Percentiles rank a stretch among this genome's conserved stretches.
These are phyloP conservation scores for Proteles cristata DNA, from an alignment of 2,113 vertebrate genomes.

Conservation along the genomic window DNA sequence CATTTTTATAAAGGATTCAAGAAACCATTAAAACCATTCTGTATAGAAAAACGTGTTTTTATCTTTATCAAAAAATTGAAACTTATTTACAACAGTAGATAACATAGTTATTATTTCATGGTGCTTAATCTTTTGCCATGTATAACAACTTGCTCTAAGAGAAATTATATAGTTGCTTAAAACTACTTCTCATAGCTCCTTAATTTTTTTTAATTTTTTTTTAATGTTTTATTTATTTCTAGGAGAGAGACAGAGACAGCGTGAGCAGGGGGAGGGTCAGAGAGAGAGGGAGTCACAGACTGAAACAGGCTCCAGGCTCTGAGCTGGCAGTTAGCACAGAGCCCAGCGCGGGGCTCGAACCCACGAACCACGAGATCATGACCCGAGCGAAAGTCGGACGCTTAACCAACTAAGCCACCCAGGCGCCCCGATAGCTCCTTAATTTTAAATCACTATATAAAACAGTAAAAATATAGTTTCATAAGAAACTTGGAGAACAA, in stretches of 20 bases:
- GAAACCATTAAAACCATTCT: background rate
- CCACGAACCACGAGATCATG: too few relatives aligned
- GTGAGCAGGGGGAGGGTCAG: too few relatives aligned
- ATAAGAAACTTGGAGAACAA: conserved; percentile 27
- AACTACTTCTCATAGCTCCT: background rate
- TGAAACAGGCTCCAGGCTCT: too few relatives aligned
- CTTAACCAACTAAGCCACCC: too few relatives aligned
- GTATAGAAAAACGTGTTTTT: background rate
- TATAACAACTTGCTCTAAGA: background rate
- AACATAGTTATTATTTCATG: conserved; percentile 2
- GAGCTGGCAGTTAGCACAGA: too few relatives aligned
- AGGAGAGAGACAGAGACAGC: too few relatives aligned
- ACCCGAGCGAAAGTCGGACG: too few relatives aligned
- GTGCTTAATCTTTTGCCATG: background rate
- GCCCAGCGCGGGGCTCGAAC: too few relatives aligned
- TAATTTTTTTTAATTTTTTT: too few relatives aligned
- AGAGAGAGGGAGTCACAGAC: too few relatives aligned
- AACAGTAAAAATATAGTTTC: conserved; percentile 2
- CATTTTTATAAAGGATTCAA: conserved; percentile 42
- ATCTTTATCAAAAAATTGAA: conserved; percentile 38
- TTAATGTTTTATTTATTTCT: too few relatives aligned
- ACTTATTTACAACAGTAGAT: conserved; percentile 1
- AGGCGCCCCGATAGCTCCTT: conserved; percentile 19
- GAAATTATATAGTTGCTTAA: conserved; percentile 23
- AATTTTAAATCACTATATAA: conserved; percentile 49